Evolutionary conservation across 2,113 vertebrate species (phyloP).

Genomic region (Oxygymnocypris stewartii): DNA sequence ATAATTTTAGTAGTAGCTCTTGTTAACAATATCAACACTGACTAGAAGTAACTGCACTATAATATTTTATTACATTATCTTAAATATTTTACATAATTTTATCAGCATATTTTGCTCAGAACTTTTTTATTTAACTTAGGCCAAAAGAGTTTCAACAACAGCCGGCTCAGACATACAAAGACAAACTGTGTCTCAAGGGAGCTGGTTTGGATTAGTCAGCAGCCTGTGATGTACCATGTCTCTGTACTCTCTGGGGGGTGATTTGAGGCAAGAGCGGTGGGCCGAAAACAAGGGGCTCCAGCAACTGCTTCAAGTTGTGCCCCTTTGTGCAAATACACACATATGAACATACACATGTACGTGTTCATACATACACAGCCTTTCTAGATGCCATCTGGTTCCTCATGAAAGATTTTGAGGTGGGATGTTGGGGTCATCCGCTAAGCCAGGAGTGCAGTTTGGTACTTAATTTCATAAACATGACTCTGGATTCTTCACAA

Average conservation of each 20-base stretch:
- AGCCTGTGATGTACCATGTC: slow-evolving; percentile 39
- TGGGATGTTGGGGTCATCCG: slow-evolving; percentile 32
- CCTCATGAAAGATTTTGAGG: slow-evolving; percentile 40
- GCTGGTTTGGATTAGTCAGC: slow-evolving; percentile 52
- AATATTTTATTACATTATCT: background rate
- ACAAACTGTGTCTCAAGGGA: slow-evolving; percentile 43
- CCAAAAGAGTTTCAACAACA: slow-evolving; percentile 12
- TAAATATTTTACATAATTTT: background rate
- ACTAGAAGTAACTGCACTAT: background rate
- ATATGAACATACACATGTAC: background rate
- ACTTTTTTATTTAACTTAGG: slow-evolving; percentile 9
- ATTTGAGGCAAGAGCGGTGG: slow-evolving; percentile 27
- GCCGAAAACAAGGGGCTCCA: slow-evolving; percentile 13
- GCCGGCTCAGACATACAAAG: slow-evolving; percentile 39
- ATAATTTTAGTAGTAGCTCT: background rate
- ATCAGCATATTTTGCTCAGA: background rate
- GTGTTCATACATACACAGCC: background rate
- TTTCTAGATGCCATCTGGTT: slow-evolving; percentile 27
- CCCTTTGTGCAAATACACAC: background rate
- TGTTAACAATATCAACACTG: background rate
- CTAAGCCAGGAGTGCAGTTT: slow-evolving; percentile 33
- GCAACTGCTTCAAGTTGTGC: slow-evolving; percentile 50
- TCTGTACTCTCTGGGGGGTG: slow-evolving; percentile 33
- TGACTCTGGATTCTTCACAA: slow-evolving; percentile 35
- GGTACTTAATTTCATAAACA: slow-evolving; percentile 46